phyloP scores from a whole-genome alignment of 2,888 invertebrate genomes.

The Ligdia adustata region DNA sequence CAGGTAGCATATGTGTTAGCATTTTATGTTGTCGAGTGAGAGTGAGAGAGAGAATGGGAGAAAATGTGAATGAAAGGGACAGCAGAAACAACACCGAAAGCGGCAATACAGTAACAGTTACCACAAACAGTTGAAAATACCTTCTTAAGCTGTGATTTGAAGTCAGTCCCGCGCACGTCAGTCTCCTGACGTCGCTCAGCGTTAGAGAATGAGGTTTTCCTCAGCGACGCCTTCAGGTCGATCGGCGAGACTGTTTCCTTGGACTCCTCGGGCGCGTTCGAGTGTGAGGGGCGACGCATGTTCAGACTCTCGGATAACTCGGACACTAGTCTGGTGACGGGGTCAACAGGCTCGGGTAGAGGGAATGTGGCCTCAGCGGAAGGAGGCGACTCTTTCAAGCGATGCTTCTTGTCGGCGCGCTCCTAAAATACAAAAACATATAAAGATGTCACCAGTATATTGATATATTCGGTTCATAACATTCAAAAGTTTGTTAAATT shows the following conservation, averaged over 20 bases:
- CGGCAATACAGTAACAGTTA: no score
- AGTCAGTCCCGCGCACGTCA: constrained; percentile 69
- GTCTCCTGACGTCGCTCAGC: constrained; percentile 50
- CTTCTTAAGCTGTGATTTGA: constrained; percentile 89
- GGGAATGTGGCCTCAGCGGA: constrained; percentile 44
- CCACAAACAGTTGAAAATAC: no score
- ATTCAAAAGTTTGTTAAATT: no score
- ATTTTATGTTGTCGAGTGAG: no score
- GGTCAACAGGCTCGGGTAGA: constrained; percentile 84
- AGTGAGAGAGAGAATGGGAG: no score
- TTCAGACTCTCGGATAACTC: constrained; percentile 94
- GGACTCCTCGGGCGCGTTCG: constrained; percentile 39
- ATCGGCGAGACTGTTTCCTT: constrained; percentile 62
- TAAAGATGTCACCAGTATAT: no score
- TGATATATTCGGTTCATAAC: no score
- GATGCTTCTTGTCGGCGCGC: constrained; percentile 86
- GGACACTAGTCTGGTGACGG: constrained; percentile 91
- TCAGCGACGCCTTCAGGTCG: constrained; percentile 80
- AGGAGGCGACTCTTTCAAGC: constrained; percentile 80
- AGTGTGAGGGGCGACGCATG: constrained; percentile 62
- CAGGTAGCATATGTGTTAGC: no score
- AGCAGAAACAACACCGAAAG: no score
- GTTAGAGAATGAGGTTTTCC: constrained; percentile 65
- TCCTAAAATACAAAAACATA: no score
- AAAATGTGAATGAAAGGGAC: no score